Base-by-base conservation (phyloP, 64 coral and sea anemone genomes). In the Pachyseris speciosa region DNA sequence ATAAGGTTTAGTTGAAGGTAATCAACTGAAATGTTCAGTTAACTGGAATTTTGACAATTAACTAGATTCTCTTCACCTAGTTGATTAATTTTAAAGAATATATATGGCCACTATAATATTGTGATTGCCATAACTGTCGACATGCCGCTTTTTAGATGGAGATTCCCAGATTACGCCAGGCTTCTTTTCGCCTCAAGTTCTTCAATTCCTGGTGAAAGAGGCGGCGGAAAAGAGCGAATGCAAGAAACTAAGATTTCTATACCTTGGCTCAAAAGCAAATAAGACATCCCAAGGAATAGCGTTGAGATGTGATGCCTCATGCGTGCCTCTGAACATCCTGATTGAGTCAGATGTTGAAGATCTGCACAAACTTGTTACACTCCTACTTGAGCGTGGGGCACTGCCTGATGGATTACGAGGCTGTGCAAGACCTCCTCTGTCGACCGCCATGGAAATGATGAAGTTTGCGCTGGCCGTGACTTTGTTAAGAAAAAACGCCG, bases 271-370 rank as follows among this genome's bases (percentile, higher is more conserved):
- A 0, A 24, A 33, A 39, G 9, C 73, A 50, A 51, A 11, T 50
- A 5, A 15, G 45, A 7, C 44, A 31, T 37, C 77, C 34, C 37
- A 16, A 55, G 77, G 77, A 11, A 19, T 63, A 61, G 51, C 52
- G n/a, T 61, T 27, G 3, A 20, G 11, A 63, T 81, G 77, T 58
- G 33, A 81, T 24, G 75, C 75, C 4, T 81, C 88, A 38, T 38
- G 75, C 37, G 88, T 90, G 33, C 88, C 88, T 27, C 45, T 90
- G 1, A 75, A 90, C 25, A 20, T 69, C 6, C 33, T 90, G 6
- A 69, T 90, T 26, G 52, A 30, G 17, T 69, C 60, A 12, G 49
- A 68, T 20, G 20, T 90, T 5, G 9, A 59, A 13, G 37, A 51
- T 30, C 20, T 37, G 9, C 37, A 42, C 7, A 19, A 51, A 19